These are phyloP conservation scores for Merodon equestris DNA, from an alignment of 2,888 invertebrate genomes.

Conservation along the genomic window DNA sequence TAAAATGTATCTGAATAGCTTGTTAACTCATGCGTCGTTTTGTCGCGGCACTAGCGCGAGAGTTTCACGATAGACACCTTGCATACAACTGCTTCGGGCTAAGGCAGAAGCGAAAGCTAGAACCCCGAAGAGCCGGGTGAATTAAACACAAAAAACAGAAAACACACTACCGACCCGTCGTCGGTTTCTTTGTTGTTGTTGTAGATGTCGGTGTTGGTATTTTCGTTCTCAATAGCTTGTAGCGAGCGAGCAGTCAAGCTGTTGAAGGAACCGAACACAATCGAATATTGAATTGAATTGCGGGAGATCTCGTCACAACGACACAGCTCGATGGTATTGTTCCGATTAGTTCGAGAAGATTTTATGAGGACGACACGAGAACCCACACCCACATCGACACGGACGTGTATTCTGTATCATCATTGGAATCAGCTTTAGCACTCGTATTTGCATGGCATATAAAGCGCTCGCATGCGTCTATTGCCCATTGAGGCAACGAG, in stretches of 20 bases:
- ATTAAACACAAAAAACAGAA: too few species aligned
- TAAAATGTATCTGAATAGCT: too few species aligned
- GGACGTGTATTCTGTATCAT: neutral
- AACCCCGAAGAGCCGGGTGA: constrained; percentile 23
- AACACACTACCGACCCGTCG: constrained; percentile 20
- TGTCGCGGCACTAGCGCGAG: constrained; percentile 40
- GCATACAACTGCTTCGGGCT: constrained; percentile 59
- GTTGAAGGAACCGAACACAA: constrained; percentile 32
- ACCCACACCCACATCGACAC: too few species aligned
- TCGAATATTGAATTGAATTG: constrained; percentile 55
- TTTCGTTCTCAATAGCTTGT: constrained; percentile 10
- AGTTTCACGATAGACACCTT: constrained; percentile 67
- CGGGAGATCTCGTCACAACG: constrained; percentile 6
- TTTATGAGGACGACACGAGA: constrained; percentile 8
- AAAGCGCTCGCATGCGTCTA: too few species aligned
- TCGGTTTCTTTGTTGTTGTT: constrained; percentile 48
- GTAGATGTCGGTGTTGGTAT: constrained; percentile 9
- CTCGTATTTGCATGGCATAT: too few species aligned
- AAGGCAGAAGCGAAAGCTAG: constrained; percentile 60
- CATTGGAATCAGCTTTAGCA: too few species aligned
- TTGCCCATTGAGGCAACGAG: too few species aligned
- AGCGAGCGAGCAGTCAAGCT: constrained; percentile 2
- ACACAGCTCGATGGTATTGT: constrained; percentile 24
- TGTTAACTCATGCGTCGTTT: constrained; percentile 26
- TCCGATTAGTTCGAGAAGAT: constrained; percentile 57